Base-by-base conservation (phyloP, 2,888 invertebrate species). In the Dasypogon diadema region DNA sequence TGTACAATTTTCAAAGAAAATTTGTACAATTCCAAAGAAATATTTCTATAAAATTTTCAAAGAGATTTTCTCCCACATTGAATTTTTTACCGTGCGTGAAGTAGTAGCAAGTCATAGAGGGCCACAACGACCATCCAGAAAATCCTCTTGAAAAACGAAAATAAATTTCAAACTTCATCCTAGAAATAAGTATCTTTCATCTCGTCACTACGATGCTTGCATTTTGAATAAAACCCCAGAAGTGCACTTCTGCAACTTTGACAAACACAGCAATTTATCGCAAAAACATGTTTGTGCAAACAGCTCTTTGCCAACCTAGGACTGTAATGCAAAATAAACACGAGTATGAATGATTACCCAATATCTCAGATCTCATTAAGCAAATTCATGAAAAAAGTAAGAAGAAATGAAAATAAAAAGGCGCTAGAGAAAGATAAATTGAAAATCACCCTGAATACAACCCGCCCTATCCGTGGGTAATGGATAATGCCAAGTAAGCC, bases 301-400 rank as follows among this genome's bases (percentile, higher is more conserved):
- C 6, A 42, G 8, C n/a, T n/a, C 42, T 12, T 12, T 12, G 42
- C n/a, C n/a, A n/a, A n/a, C n/a, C n/a, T n/a, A n/a, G n/a, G 2
- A 42, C 42, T 12, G 10, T 12, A 6, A 42, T 42, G 54, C 21
- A 54, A 54, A 54, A 54, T 54, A 54, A 54, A 56, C 56, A 24
- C 56, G 14, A 56, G 14, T 30, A 56, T 56, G 56, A 56, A 56
- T 56, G 14, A 56, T 56, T 56, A 56, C 56, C 56, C 56, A 18
- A 56, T 56, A 56, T 56, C 56, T 26, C 56, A 22, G 30, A 56
- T 56, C 56, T 56, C 56, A 56, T 56, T 56, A 56, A 56, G 26
- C 18, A 26, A 56, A 56, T 56, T 56, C 56, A 26, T 26, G 8
- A 24, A 30, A 56, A 26, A 56, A 24, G 30, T 26, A 26, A 56